Base-by-base conservation (phyloP, 30 jellyfish, hydroid and myxozoan species). In the Catostylus mosaicus region DNA sequence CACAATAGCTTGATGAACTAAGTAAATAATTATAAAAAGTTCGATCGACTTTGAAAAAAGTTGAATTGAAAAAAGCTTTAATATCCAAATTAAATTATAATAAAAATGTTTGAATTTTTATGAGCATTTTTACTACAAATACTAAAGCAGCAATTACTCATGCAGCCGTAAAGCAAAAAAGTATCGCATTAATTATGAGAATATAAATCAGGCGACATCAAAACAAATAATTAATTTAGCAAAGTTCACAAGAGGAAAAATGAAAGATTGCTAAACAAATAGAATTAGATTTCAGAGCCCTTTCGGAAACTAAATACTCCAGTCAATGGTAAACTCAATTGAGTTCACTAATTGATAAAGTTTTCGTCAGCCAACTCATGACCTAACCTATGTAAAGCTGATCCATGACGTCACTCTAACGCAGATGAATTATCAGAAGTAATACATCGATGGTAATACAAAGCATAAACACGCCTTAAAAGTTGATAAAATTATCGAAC, bases 181-280 rank as follows among this genome's bases (percentile, higher is more conserved):
- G 38, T 59, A 59, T 59, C 71, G 38, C 38, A 59, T 59, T 59
- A 24, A 59, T 59, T n/a, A 59, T 59, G 26, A 8, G 71, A 23
- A 23, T 3, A 23, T 24, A 23, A 59, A 12, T 1, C 5, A 6
- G 71, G 71, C 71, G 71, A 23, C 71, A 59, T 18, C 71, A 59
- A 59, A 59, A 59, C 38, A 59, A 27, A 23, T 26, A 27, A n/a
- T 11, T 18, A 3, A 59, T 12, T 59, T 18, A 18, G 16, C 19
- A 6, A 16, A 14, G 67, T 52, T 59, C 26, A 59, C 26, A n/a
- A 8, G 38, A 4, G 24, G 71, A 59, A 43, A 43, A 59, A 16
- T 1, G 37, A 36, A n/a, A 22, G 38, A 59, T 23, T 59, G 38
- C 71, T 19, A 4, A 24, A 37, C 26, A 59, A 59, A 59, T 26